Conservation (phyloP, 2,888 invertebrate species). For the Eueremaeus valkanovi region DNA sequence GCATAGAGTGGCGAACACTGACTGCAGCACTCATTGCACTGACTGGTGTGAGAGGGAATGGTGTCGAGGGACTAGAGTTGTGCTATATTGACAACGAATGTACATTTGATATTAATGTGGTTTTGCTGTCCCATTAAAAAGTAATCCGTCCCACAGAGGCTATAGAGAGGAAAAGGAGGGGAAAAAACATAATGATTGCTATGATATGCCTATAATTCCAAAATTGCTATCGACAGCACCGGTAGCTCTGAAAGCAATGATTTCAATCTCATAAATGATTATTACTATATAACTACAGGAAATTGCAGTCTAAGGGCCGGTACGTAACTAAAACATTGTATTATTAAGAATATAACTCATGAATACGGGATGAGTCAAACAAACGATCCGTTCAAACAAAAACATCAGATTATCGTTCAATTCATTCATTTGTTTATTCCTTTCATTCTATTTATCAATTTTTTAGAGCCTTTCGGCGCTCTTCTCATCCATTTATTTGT, state of each 20-base stretch:
- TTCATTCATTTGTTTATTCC: background rate
- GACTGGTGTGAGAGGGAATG: slow-evolving; percentile 28
- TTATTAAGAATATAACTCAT: background rate
- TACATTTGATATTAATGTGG: slow-evolving; percentile 50
- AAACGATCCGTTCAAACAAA: background rate
- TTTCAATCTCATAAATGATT: slow-evolving; percentile 26
- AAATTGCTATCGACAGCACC: background rate
- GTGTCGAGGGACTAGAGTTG: slow-evolving; percentile 35
- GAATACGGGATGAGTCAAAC: background rate
- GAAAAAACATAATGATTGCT: slow-evolving; percentile 3
- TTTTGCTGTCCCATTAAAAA: slow-evolving; percentile 50
- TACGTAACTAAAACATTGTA: background rate
- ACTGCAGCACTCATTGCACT: too few relatives aligned
- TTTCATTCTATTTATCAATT: too few relatives aligned
- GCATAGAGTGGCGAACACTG: slow-evolving; percentile 1
- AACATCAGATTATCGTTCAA: background rate
- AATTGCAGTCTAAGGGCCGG: background rate
- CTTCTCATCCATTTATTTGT: too few relatives aligned
- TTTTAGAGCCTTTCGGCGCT: background rate
- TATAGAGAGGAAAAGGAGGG: slow-evolving; percentile 21
- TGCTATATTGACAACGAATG: slow-evolving; percentile 32
- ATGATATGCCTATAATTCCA: slow-evolving; percentile 12
- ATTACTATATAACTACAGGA: slow-evolving; percentile 21
- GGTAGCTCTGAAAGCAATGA: background rate
- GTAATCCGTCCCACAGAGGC: slow-evolving; percentile 47